Evolutionary conservation across 2,888 invertebrate species (phyloP), one percentile per base, ranked within the genome.

Genomic region (Formica aserva): DNA sequence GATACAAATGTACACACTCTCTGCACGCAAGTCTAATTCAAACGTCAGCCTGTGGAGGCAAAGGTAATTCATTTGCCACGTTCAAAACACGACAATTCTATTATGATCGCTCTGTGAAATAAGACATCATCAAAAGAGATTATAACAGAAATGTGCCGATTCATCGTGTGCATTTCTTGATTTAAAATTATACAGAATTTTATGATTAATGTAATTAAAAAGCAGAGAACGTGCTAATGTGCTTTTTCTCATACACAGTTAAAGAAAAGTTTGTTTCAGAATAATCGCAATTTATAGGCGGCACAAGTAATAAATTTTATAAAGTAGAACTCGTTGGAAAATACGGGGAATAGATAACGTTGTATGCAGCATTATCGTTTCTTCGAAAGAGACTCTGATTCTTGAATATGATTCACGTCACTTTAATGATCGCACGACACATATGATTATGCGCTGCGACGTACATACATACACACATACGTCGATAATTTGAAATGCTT

Each of bases 11-110:
- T 62, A 66, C 80, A 85, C 62, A 83, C 78, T 65, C 78, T 85
- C 74, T 66, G 60, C 87, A 86, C 85, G 88, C 89, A 76, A 91
- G 85, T 78, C 85, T 86, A 85, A 88, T 84, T 82, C 86, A 83
- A 76, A 83, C 85, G 62, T 86, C 85, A 83, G 83, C 84, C 83
- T 86, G 52, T 18, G 81, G 52, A 65, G 67, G 62, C 22, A 45
- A 60, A 72, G 52, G 76, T 85, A 85, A 90, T 90, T 89, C 86
- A 86, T 77, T 90, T 86, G 80, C 74, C 72, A 62, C 76, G 67
- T 82, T 72, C 82, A 83, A 83, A 69, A 83, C 63, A 66, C 65
- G 75, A 85, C 71, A 78, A 55, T 66, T 60, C 75, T 76, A 83
- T 84, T 71, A 82, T 26, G 32, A 78, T 78, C 9, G 22, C 22